Conservation (phyloP, 2,113 vertebrate genomes). For the Eurystomus gularis region DNA sequence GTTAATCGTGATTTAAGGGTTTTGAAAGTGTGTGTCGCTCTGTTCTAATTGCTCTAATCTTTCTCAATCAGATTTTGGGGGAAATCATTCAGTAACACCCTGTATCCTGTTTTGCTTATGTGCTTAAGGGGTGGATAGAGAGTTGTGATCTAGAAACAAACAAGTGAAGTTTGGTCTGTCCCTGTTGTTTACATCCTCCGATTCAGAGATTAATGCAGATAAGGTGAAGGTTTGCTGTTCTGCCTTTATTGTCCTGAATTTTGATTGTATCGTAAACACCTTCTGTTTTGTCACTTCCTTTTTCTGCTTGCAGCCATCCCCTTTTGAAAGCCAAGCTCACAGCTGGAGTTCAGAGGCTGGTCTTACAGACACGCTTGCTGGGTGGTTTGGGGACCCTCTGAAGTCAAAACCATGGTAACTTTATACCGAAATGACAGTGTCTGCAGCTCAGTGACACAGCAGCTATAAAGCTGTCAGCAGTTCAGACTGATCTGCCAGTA, state of each 20-base stretch:
- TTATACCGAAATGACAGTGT: background rate
- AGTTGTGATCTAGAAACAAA: constrained; percentile 22
- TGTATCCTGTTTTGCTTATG: constrained; percentile 65
- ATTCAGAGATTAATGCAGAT: constrained; percentile 41
- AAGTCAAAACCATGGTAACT: background rate
- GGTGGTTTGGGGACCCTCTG: background rate
- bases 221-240: constrained; percentile 40
- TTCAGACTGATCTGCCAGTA: background rate
- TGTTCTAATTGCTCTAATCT: constrained; percentile 58
- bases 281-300: constrained; percentile 45
- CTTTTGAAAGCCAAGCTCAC: background rate
- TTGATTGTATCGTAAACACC: constrained; percentile 28
- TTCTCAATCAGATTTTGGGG: constrained; percentile 58
- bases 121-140: background rate
- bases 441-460: background rate
- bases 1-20: constrained; percentile 38
- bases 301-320: background rate
- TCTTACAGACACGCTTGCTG: background rate
- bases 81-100: constrained; percentile 64
- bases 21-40: constrained; percentile 23
- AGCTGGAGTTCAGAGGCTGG: background rate
- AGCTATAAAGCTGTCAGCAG: constrained; percentile 12
- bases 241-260: constrained; percentile 36
- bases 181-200: constrained; percentile 46
- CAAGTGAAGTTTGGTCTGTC: constrained; percentile 5